Conservation (phyloP, 1,140 invertebrate genomes). For the Vanessa tameamea region DNA sequence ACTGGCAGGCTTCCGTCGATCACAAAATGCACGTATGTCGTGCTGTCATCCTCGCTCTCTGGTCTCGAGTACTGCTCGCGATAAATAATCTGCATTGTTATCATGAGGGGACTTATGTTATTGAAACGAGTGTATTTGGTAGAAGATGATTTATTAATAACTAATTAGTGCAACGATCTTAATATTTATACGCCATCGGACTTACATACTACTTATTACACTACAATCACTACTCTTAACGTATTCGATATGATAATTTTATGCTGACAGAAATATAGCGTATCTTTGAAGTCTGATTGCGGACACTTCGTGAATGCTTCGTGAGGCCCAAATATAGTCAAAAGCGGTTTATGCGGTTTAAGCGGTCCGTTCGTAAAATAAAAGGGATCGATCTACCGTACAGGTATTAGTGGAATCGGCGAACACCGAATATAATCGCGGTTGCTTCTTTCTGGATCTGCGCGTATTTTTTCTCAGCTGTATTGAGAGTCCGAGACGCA, state of each 20-base stretch:
- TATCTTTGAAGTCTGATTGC: constrained; percentile 41
- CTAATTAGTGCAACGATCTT: no score
- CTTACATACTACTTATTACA: no score
- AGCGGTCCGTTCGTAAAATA: constrained; percentile 38
- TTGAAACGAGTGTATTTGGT: no score
- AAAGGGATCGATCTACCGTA: constrained; percentile 34
- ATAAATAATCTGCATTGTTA: background rate
- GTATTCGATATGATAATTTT: constrained; percentile 26
- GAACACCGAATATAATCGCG: constrained; percentile 23
- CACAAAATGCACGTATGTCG: constrained; percentile 36
- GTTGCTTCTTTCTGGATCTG: constrained; percentile 13
- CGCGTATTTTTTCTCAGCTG: constrained; percentile 32
- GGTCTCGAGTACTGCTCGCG: no score
- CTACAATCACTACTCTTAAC: background rate
- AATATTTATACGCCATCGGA: no score
- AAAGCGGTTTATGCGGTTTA: constrained; percentile 37
- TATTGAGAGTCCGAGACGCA: no score
- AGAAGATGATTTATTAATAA: no score
- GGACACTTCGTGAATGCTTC: constrained; percentile 38
- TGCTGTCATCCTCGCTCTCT: constrained; percentile 13
- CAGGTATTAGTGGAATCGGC: constrained; percentile 36
- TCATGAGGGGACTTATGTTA: no score
- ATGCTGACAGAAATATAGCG: constrained; percentile 35
- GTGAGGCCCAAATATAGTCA: constrained; percentile 36
- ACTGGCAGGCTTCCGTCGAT: constrained; percentile 28